Conservation (phyloP, 1,140 invertebrate genomes). For the Cylas formicarius region DNA sequence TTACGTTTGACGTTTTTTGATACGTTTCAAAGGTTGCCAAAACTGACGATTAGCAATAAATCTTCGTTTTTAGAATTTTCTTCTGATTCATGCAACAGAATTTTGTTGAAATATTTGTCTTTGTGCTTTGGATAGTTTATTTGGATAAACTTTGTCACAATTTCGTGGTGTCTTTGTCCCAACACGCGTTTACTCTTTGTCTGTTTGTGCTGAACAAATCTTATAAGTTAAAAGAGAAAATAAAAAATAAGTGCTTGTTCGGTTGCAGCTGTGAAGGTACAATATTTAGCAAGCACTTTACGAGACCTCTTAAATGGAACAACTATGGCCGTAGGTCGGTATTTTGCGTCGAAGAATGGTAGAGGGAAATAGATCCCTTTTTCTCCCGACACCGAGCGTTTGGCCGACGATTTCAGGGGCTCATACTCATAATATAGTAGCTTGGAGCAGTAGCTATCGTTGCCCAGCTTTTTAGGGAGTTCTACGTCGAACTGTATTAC, state of each 20-base stretch:
- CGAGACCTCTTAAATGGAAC: constrained; percentile 43
- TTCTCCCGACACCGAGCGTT: constrained; percentile 6
- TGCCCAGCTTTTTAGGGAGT: not conserved
- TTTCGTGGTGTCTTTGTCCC: too few species aligned
- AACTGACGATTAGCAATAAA: too few species aligned
- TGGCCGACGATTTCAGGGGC: constrained; percentile 6
- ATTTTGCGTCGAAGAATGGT: constrained; percentile 46
- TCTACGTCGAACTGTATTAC: constrained; percentile 15
- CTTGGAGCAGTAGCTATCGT: constrained; percentile 12
- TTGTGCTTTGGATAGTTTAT: too few species aligned
- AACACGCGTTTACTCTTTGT: too few species aligned
- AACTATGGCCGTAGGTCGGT: constrained; percentile 43
- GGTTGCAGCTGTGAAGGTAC: not conserved
- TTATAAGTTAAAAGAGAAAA: too few species aligned
- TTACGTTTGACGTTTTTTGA: too few species aligned
- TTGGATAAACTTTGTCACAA: too few species aligned
- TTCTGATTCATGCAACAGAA: too few species aligned
- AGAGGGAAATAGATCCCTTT: constrained; percentile 36
- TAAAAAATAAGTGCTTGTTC: not conserved
- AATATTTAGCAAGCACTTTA: not conserved
- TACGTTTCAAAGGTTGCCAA: too few species aligned
- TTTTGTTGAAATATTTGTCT: too few species aligned
- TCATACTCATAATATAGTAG: constrained; percentile 19
- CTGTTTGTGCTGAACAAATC: too few species aligned
- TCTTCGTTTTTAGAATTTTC: too few species aligned